A percentile compares a stretch with the other conserved stretches of the same genome.
Conservation (phyloP, 2,888 invertebrate genomes). For the Synergus japonicus region DNA sequence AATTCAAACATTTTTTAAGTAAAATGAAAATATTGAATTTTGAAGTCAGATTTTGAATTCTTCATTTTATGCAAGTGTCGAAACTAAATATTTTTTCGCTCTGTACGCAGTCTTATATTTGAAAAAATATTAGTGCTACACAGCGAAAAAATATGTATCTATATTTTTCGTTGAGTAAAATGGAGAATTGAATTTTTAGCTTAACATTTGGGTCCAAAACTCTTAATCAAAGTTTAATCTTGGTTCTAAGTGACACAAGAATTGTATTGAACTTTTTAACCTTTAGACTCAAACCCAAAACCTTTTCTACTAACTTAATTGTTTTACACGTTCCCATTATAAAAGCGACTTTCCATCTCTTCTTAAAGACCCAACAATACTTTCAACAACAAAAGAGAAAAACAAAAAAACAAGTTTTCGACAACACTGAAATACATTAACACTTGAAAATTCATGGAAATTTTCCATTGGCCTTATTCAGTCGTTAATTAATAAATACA, state of each 20-base stretch:
- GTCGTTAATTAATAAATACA: slow-evolving; percentile 38
- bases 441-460: background rate
- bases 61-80: too few relatives aligned
- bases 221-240: background rate
- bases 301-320: background rate
- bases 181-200: too few relatives aligned
- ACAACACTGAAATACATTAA: background rate
- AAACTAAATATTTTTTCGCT: too few relatives aligned
- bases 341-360: background rate
- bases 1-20: too few relatives aligned
- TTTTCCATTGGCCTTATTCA: slow-evolving; percentile 27
- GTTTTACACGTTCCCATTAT: background rate
- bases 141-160: too few relatives aligned
- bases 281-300: background rate
- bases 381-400: background rate
- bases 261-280: background rate
- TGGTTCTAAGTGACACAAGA: background rate
- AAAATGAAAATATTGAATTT: too few relatives aligned
- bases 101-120: too few relatives aligned
- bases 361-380: background rate
- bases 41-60: too few relatives aligned
- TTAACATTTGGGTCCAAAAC: too few relatives aligned
- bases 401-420: background rate
- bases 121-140: too few relatives aligned
- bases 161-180: too few relatives aligned